Base-by-base conservation (phyloP, 1,140 invertebrate genomes). In the Neelides sp. region DNA sequence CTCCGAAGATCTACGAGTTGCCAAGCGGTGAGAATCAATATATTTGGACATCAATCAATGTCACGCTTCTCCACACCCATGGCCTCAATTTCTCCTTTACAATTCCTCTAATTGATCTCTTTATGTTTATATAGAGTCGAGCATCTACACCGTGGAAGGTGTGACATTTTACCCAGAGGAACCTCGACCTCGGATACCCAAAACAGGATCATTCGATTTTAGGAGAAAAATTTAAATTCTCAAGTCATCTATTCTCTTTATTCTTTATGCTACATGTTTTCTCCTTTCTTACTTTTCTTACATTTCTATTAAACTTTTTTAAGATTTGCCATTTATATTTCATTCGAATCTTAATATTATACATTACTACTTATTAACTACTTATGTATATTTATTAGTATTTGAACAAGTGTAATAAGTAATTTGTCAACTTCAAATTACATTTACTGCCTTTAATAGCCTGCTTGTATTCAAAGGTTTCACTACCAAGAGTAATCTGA, bases 91-190 rank as follows among this genome's bases (percentile, higher is more conserved):
- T 32, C n/a, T 32, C 28, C 24, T 3, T 24, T 26, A 26, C 15
- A 36, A 51, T 30, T 40, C 42, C 40, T 44, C 15, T 13, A 35
- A 30, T 22, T 42, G 17, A 50, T 47, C 19, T 52, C 32, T 47
- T 27, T 50, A 54, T 57, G 24, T 52, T 69, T 65, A 78, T 80
- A 37, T 78, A 94, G 89, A 88, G 71, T 77, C 84, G 63, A 91
- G 87, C 62, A 89, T 93, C 73, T 91, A 89, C 72, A 86, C 80
- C 62, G 85, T 93, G 65, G 84, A 91, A 71, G 87, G 86, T 60
- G 75, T 89, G 47, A 75, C 76, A 65, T 67, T 86, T 61, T 76
- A 80, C 64, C 75, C 79, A 30, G 85, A 87, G 69, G 70, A 64
- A 36, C 52, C 17, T 8, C 49, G 59, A 2, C 37, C 48, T 28